Base-by-base conservation (phyloP, 2,113 vertebrate genomes). In the Syngnathus floridae region DNA sequence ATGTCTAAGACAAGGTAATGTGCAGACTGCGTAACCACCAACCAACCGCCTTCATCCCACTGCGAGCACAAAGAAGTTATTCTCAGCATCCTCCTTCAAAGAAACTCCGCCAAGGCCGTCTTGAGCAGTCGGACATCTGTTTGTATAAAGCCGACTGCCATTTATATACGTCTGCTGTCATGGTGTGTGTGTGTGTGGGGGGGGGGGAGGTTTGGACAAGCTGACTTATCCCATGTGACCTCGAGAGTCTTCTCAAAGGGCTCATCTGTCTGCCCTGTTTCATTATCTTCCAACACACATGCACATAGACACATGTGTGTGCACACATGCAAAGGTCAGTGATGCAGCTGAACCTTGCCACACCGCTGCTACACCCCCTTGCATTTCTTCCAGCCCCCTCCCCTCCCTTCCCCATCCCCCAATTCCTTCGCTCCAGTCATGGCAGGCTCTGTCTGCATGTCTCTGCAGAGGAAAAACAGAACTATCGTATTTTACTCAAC, bases 221-320 rank as follows among this genome's bases (percentile, higher is more conserved):
- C 73, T 61, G 69, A 78, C 62, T 73, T 74, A 76, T 75, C 64
- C 70, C 45, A 66, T 64, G 67, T 78, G 75, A 80, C 79, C 86
- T 75, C 61, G 45, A 17, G 14, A 52, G 63, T 45, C 67, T 72
- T 69, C 71, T 75, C 73, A 22, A 60, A 51, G 61, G 69, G 52
- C 77, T 87, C 82, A 84, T 87, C 78, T 78, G 86, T 84, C 84
- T 81, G 75, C 79, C 73, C 67, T 74, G 73, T 86, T 86, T 88
- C 84, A 86, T 87, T 86, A 83, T 87, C 80, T 79, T 62, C 45
- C 43, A 66, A 65, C 61, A 45, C 46, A 66, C 65, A 40, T 68
- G 46, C 58, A 62, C 64, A 76, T 35, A 66, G 57, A 59, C 54
- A 69, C 48, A 71, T 51, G 72, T 49, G 55, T 49, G 14, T 35